Base-by-base conservation (phyloP, 2,113 vertebrate species). In the Xerus inauris region DNA sequence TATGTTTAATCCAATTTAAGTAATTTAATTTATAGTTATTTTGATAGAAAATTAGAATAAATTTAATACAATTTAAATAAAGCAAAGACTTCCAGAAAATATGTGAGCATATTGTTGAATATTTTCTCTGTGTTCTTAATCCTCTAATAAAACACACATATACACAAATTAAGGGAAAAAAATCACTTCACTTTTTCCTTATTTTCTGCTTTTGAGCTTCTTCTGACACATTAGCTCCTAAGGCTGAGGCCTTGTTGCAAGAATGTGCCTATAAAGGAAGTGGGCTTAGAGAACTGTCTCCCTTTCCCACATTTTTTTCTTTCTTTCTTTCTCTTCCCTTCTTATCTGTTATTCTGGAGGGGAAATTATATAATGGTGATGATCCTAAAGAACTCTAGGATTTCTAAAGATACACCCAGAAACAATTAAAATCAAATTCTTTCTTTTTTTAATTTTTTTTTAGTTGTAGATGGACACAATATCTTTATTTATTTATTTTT, bases 91-190 rank as follows among this genome's bases (percentile, higher is more conserved):
- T 93, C 64, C 7, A 80, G 62, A 86, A 45, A 30, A 71, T 3
- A 3, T n/a, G 28, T 28, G 35, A 86, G 13, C 45, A 32, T 65
- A 47, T 38, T 57, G 8, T 87, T 86, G 67, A 69, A 35, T 85
- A 93, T 86, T 85, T 92, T 80, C 45, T 87, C 54, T 62, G 32
- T 95, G 49, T 72, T 83, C 75, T 95, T 81, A 79, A 71, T 91
- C 49, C 20, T 65, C n/a, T 30, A 95, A 5, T 20, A 87, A 30
- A 85, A 40, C 35, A 57, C 30, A 79, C 11, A 49, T 3, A 85
- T 4, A 40, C 0, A 20, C 10, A 35, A 16, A 59, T 65, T 69
- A 88, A 93, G 40, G 40, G 64, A 42, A 64, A 87, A 40, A 42
- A 38, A 79, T 7, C 19, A 4, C 42, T 90, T 92, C 16, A 45